These are phyloP conservation scores for Nymphalis c-album DNA, from an alignment of 2,888 invertebrate species.

Conservation along the genomic window DNA sequence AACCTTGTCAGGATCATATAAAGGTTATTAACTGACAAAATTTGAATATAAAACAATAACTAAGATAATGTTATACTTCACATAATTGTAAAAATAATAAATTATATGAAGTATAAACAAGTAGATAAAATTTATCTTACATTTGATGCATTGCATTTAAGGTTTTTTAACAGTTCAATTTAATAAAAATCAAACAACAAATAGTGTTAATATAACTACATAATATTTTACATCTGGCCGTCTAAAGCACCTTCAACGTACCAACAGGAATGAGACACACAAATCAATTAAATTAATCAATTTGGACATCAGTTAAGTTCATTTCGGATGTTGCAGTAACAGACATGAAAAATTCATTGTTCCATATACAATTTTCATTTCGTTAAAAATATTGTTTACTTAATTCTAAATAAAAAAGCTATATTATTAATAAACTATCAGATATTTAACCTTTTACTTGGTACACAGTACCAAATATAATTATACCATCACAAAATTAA, in stretches of 20 bases:
- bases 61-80: conserved; percentile 46
- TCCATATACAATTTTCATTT: conserved; percentile 9
- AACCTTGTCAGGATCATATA: conserved; percentile 52
- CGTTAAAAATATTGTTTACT: conserved; percentile 17
- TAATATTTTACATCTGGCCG: conserved; percentile 64
- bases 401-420: conserved; percentile 23
- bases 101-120: conserved; percentile 57
- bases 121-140: conserved; percentile 80
- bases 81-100: conserved; percentile 31
- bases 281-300: conserved; percentile 8
- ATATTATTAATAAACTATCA: conserved; percentile 34
- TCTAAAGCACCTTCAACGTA: conserved; percentile 49
- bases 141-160: conserved; percentile 80
- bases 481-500: conserved; percentile 50
- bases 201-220: conserved; percentile 63
- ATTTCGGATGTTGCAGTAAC: background rate
- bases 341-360: conserved; percentile 6
- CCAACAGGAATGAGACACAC: conserved; percentile 41
- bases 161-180: conserved; percentile 76
- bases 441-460: conserved; percentile 46
- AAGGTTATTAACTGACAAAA: conserved; percentile 47
- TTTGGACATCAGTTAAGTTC: background rate
- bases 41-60: conserved; percentile 52
- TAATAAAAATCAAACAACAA: conserved; percentile 78
- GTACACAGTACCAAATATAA: conserved; percentile 67